Base-by-base conservation (phyloP, 2,888 invertebrate species). In the Acleris literana region DNA sequence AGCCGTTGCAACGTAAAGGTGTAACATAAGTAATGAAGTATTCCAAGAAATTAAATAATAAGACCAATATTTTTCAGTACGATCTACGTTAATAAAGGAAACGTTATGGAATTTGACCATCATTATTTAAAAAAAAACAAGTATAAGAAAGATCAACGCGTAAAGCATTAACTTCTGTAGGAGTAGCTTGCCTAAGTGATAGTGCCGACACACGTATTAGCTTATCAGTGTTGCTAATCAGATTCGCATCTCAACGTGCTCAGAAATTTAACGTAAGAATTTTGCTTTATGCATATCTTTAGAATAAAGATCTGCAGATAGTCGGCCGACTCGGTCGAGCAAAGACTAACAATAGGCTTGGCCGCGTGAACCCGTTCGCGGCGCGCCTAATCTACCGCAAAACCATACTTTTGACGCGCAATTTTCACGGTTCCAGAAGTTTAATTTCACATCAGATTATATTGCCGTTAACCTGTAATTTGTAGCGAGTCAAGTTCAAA, bases 251-350 rank as follows among this genome's bases (percentile, higher is more conserved):
- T 22, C 25, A 16, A 22, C 25, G 46, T 57, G 46, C 17, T 7
- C 17, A 43, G 55, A 55, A 55, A 43, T 22, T 18, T 39, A 1
- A 54, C 6, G 33, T 54, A 54, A 22, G 55, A 43, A 43, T 39
- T n/a, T 57, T 25, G 16, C n/a, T 11, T 17, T 44, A 25, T 52
- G 44, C n/a, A 11, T 18, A 49, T 48, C 39, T 48, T 59, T 16
- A 25, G 44, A 46, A 43, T 55, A 60, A 55, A 65, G 62, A 72
- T 70, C 73, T 69, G 70, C 51, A 68, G 64, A 52, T 64, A 70
- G 71, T 57, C 55, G 61, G 55, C 53, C 59, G 73, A 68, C 65
- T 65, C 70, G 69, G 64, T 60, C 54, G 60, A 65, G 55, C 56
- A 61, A 44, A 65, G 60, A 55, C 49, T 46, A 62, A 66, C 56